Percentiles rank a stretch among this genome's conserved stretches.
Conservation (phyloP, 1,140 invertebrate genomes). For the Drosophila lowei region DNA sequence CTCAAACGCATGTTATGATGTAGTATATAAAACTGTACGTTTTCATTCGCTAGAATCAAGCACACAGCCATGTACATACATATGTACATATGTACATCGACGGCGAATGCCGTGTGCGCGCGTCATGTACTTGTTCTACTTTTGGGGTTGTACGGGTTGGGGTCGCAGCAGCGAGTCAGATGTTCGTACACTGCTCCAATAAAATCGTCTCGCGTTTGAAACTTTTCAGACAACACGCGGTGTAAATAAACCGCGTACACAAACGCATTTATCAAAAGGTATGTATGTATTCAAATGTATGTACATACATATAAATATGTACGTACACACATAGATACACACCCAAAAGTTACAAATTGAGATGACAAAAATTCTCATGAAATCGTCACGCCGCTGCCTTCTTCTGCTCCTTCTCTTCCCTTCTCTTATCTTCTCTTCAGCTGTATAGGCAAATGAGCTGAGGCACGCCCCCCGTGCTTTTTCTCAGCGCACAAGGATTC, state of each 20-base stretch:
- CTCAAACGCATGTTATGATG: conserved; percentile 16
- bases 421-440: conserved; percentile 14
- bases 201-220: conserved; percentile 79
- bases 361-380: conserved; percentile 55
- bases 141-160: conserved; percentile 1
- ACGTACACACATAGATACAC: conserved; percentile 8
- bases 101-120: conserved; percentile 65
- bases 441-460: conserved; percentile 66
- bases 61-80: conserved; percentile 22
- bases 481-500: conserved; percentile 58
- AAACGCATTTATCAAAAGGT: conserved; percentile 17
- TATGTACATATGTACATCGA: conserved; percentile 21
- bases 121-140: conserved; percentile 61
- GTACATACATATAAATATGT: conserved; percentile 1
- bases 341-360: neutral
- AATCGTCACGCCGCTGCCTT: neutral
- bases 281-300: conserved; percentile 26
- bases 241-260: conserved; percentile 65
- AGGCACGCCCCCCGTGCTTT: conserved; percentile 69
- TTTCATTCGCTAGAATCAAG: conserved; percentile 44
- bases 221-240: conserved; percentile 74
- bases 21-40: conserved; percentile 34
- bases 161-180: conserved; percentile 30
- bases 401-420: conserved; percentile 1
- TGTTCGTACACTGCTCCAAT: conserved; percentile 70